Evolutionary conservation across 2,113 vertebrate species (phyloP).

Genomic region (Phasianus colchicus): DNA sequence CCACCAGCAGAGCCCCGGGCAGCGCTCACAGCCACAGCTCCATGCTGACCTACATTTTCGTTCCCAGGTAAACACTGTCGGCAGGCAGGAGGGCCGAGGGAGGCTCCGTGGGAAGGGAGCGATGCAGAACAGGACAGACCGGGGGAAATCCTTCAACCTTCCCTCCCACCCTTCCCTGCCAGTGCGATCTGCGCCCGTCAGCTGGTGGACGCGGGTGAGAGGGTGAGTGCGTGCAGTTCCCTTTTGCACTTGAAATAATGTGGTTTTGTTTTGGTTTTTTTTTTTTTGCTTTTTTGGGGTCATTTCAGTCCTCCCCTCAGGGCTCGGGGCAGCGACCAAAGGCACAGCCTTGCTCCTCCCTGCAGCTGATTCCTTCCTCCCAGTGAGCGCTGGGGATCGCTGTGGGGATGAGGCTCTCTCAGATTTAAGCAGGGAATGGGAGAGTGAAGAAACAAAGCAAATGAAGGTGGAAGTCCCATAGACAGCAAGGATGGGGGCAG

Average conservation of each 20-base stretch:
- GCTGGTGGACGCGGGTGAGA: background rate
- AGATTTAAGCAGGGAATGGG: background rate
- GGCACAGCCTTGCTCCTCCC: background rate
- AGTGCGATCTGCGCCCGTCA: background rate
- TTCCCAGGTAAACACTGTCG: constrained; percentile 22
- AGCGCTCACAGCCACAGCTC: accelerated
- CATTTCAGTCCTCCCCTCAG: background rate
- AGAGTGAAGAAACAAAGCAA: background rate
- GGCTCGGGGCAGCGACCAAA: background rate
- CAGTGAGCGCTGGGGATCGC: background rate
- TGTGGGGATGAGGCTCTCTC: background rate
- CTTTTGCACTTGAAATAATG: background rate
- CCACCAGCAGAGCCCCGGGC: background rate
- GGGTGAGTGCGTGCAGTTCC: background rate
- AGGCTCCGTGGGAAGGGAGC: background rate
- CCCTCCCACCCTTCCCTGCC: background rate
- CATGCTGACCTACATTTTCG: constrained; percentile 14
- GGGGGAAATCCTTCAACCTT: constrained; percentile 22
- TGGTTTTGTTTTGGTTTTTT: background rate
- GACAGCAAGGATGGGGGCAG: accelerated
- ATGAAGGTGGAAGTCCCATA: background rate
- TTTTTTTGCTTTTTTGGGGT: background rate
- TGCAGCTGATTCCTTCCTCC: constrained; percentile 6
- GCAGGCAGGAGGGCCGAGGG: background rate
- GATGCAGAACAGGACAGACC: constrained; percentile 53